Conservation (phyloP, 2,113 vertebrate species). For the Solea solea region DNA sequence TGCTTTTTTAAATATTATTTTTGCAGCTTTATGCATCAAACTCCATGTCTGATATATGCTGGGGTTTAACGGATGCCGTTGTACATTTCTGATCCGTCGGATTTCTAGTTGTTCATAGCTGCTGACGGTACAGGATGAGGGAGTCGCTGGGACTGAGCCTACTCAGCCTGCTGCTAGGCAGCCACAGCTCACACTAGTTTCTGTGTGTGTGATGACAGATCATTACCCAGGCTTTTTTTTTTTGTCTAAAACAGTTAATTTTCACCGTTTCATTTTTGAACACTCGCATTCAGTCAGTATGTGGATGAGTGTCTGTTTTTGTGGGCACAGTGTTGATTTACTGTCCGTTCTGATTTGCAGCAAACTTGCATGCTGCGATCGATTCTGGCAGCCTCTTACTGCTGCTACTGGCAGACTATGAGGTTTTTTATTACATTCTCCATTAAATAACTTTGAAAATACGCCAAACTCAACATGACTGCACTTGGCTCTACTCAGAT, state of each 20-base stretch:
- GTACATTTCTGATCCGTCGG: background rate
- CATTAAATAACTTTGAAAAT: no score
- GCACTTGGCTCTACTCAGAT: no score
- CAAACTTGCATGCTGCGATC: no score
- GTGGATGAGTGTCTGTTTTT: background rate
- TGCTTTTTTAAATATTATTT: background rate
- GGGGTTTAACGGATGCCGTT: background rate
- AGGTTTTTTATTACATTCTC: no score
- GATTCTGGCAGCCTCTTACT: no score
- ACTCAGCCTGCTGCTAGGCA: slow-evolving; percentile 68
- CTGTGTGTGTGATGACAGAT: background rate
- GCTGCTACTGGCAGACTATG: no score
- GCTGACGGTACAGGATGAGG: slow-evolving; percentile 38
- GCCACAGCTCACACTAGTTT: slow-evolving; percentile 37
- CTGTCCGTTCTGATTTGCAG: no score
- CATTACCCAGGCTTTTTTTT: no score
- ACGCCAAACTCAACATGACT: no score
- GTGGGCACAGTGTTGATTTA: no score
- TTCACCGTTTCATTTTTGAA: no score
- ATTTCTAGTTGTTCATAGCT: slow-evolving; percentile 32
- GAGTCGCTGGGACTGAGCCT: slow-evolving; percentile 41
- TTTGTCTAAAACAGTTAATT: no score
- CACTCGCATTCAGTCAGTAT: background rate
- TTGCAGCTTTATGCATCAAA: background rate
- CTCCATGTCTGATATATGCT: background rate